phyloP scores from a whole-genome alignment of 2,113 vertebrate species.

The Larimichthys crocea region DNA sequence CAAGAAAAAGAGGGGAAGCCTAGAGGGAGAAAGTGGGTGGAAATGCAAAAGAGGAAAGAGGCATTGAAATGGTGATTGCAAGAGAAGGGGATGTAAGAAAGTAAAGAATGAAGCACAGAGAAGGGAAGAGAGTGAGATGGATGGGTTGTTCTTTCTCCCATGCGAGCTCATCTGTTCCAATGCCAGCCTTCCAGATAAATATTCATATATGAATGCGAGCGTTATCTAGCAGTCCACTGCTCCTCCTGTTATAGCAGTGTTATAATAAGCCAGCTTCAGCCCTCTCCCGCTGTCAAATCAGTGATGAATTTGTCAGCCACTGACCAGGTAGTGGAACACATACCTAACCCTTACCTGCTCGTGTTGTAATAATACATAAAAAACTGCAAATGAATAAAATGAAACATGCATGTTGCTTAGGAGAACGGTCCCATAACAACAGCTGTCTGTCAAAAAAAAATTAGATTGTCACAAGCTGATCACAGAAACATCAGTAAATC shows the following conservation, averaged over 20 bases:
- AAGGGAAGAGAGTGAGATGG: constrained; percentile 74
- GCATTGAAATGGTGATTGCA: constrained; percentile 81
- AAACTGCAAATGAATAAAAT: constrained; percentile 23
- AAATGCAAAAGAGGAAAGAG: constrained; percentile 77
- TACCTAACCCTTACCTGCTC: constrained; percentile 16
- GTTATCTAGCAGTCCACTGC: constrained; percentile 64
- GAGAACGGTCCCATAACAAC: constrained; percentile 33
- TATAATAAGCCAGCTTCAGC: constrained; percentile 21
- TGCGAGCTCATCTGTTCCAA: constrained; percentile 76
- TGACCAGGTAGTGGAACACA: constrained; percentile 38
- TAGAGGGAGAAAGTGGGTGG: constrained; percentile 76
- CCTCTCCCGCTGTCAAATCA: constrained; percentile 14
- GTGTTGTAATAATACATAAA: constrained; percentile 37
- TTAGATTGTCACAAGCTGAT: constrained; percentile 28
- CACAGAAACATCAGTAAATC: constrained; percentile 34
- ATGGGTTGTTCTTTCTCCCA: constrained; percentile 69
- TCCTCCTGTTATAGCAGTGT: constrained; percentile 28
- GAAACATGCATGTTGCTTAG: constrained; percentile 38
- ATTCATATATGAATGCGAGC: constrained; percentile 72
- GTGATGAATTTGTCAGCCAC: constrained; percentile 55
- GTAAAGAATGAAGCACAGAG: constrained; percentile 73
- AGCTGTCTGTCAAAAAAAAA: constrained; percentile 20
- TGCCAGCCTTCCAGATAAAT: constrained; percentile 75
- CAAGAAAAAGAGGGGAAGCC: constrained; percentile 75
- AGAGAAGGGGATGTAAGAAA: constrained; percentile 71